Base-by-base conservation (phyloP, 2,113 vertebrate genomes). In the Physeter macrocephalus region DNA sequence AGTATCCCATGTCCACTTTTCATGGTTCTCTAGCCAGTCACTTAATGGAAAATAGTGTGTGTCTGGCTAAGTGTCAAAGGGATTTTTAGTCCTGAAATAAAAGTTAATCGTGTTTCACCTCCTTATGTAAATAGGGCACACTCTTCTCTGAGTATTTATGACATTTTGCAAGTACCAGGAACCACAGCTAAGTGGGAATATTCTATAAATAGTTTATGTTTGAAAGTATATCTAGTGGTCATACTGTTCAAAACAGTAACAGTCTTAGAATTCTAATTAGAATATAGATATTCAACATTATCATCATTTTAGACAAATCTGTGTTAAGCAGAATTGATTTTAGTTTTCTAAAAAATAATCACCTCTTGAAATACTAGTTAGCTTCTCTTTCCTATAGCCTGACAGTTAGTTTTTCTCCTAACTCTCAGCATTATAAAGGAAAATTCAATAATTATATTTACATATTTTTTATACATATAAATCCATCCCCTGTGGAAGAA, bases 271-370 rank as follows among this genome's bases (percentile, higher is more conserved):
- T 78, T 94, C 57, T 59, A 46, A 88, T 82, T 75, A 78, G 95
- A 87, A 83, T 54, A 72, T 41, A 66, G 4, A 75, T 85, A 29
- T 3, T 43, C 31, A 49, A 27, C 25, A 67, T 27, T 74, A 36
- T n/a, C 46, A 54, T 77, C 82, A 84, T 71, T 97, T 91, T 72
- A 78, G 43, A 93, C 8, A 88, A 81, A 74, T 81, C 29, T n/a
- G 41, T 21, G 64, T 88, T 92, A 89, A 86, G 17, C 3, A 86
- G n/a, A 96, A 77, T 29, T 89, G 11, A 95, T 95, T 77, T 92
- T 72, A 31, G 66, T 94, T 92, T 89, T 67, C 39, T 66, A 62
- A 84, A 95, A 84, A 36, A 3, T 14, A 84, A 72, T 88, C 41
- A 61, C 34, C 21, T 71, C 6, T 75, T 27, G 25, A 96, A 92